phyloP scores from a whole-genome alignment of 2,888 invertebrate genomes.

The Nomada lathburiana region DNA sequence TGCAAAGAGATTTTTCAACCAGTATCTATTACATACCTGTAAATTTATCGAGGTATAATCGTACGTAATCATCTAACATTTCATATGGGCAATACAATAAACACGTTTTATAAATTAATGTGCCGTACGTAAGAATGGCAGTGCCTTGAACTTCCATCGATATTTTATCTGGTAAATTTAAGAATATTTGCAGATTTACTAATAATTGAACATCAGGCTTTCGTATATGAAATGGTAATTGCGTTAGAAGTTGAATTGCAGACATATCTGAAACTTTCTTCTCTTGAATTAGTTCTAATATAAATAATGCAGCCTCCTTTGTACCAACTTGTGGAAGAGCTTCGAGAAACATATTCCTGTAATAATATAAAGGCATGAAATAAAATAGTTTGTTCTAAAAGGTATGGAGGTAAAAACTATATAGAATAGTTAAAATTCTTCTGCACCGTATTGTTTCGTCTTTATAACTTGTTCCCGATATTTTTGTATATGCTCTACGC shows the following conservation, averaged over 20 bases:
- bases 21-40: constrained; percentile 85
- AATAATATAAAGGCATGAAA: constrained; percentile 32
- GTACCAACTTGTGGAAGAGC: constrained; percentile 90
- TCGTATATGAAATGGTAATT: constrained; percentile 90
- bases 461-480: constrained; percentile 89
- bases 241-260: constrained; percentile 88
- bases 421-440: constrained; percentile 10
- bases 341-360: constrained; percentile 89
- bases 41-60: constrained; percentile 89
- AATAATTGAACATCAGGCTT: constrained; percentile 86
- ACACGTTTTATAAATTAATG: constrained; percentile 88
- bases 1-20: neutral
- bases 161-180: constrained; percentile 83
- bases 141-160: constrained; percentile 87
- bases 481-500: constrained; percentile 79
- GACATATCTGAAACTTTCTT: constrained; percentile 88
- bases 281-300: constrained; percentile 88
- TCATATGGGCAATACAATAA: constrained; percentile 86
- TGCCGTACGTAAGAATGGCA: constrained; percentile 89
- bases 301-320: constrained; percentile 88
- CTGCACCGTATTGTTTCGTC: constrained; percentile 88
- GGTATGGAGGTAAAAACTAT: neutral
- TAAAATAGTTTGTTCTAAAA: neutral
- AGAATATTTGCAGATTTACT: constrained; percentile 86
- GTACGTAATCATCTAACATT: constrained; percentile 89